Percentiles rank a stretch among this genome's conserved stretches.
phyloP scores from a whole-genome alignment of 2,113 vertebrate species.

The rat (Rattus norvegicus) region DNA sequence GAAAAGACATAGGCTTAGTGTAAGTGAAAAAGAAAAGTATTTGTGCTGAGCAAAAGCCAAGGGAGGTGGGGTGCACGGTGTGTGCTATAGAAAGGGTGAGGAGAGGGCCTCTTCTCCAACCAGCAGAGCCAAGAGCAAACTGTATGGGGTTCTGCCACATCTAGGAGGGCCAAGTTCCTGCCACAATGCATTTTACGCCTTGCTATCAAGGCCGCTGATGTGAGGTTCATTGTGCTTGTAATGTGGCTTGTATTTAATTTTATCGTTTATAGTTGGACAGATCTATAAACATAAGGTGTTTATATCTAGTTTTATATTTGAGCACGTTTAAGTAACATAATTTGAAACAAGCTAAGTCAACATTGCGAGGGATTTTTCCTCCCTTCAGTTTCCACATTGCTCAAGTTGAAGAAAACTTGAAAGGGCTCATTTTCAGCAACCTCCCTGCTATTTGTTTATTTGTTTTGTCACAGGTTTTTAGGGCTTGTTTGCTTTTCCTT shows the following conservation, averaged over 20 bases:
- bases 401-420: constrained; percentile 17
- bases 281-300: constrained; percentile 70
- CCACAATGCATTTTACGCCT: neutral
- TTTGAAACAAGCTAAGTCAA: constrained; percentile 73
- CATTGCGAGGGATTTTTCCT: neutral
- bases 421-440: neutral
- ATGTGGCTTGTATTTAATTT: constrained; percentile 62
- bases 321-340: constrained; percentile 65
- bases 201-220: neutral
- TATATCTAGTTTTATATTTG: constrained; percentile 70
- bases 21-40: neutral
- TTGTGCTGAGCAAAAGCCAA: neutral
- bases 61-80: neutral
- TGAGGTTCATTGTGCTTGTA: constrained; percentile 36
- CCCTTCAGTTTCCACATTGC: neutral
- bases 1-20: neutral
- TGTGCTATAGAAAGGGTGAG: neutral
- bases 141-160: neutral
- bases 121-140: neutral
- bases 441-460: constrained; percentile 21
- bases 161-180: neutral
- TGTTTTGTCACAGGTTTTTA: neutral
- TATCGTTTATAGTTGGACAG: constrained; percentile 65
- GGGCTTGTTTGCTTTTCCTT: constrained; percentile 40
- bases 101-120: neutral